Evolutionary conservation across 1,140 invertebrate genomes (phyloP).

Genomic region (Bombus pyrosoma): DNA sequence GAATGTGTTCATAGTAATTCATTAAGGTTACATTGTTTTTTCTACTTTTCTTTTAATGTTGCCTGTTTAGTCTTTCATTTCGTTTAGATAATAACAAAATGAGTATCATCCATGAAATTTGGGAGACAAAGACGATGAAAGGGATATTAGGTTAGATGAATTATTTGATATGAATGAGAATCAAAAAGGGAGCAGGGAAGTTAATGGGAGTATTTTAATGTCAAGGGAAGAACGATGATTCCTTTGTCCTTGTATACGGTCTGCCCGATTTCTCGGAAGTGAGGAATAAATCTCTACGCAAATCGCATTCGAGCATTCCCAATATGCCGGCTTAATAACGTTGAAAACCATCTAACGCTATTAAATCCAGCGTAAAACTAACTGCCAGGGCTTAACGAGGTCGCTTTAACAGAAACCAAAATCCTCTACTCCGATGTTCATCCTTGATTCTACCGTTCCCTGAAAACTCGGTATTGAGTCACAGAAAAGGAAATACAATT

Average conservation of each 20-base stretch:
- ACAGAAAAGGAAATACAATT: neutral
- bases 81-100: neutral
- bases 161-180: neutral
- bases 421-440: neutral
- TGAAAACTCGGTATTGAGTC: neutral
- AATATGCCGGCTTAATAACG: conserved; percentile 1
- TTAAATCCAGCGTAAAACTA: conserved; percentile 15
- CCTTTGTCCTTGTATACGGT: neutral
- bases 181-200: neutral
- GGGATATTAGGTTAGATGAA: neutral
- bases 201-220: neutral
- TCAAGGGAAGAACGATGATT: neutral
- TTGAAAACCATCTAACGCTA: neutral
- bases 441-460: neutral
- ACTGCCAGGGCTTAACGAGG: neutral
- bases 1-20: no score
- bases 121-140: neutral
- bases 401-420: conserved; percentile 1
- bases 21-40: no score
- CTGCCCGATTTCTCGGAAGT: neutral
- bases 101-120: neutral
- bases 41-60: no score
- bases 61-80: no score
- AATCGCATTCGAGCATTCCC: neutral
- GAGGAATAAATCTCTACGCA: neutral